Conservation (phyloP, 2,888 invertebrate species). For the Andrena chrysosceles region DNA sequence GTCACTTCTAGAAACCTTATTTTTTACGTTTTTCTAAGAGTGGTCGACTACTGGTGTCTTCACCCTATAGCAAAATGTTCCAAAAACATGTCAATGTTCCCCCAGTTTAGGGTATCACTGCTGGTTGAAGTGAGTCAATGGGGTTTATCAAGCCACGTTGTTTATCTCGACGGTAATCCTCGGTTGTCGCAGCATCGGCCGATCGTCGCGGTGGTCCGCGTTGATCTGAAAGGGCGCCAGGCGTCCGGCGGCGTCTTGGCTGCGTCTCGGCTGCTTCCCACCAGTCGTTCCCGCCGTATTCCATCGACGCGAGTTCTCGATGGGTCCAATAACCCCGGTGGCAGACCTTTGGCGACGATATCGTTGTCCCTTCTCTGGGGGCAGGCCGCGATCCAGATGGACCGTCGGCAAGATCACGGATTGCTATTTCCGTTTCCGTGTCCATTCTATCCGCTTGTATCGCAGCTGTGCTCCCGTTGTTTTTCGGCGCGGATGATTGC, state of each 20-base stretch:
- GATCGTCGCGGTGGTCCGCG: conserved; percentile 54
- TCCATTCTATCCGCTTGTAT: conserved; percentile 21
- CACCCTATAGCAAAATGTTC: no score
- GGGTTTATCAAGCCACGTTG: no score
- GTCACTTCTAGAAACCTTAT: no score
- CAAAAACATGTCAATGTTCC: no score
- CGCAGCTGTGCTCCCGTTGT: conserved; percentile 8
- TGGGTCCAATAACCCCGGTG: conserved; percentile 59
- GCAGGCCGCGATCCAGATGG: background rate
- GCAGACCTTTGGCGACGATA: conserved; percentile 35
- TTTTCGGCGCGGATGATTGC: conserved; percentile 12
- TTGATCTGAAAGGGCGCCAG: conserved; percentile 55
- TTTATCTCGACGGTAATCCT: background rate
- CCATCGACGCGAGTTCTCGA: conserved; percentile 52
- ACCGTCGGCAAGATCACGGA: conserved; percentile 17
- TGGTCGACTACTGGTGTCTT: no score
- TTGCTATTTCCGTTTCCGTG: conserved; percentile 46
- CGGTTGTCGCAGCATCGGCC: conserved; percentile 1
- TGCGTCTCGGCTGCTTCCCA: conserved; percentile 50
- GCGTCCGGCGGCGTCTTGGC: conserved; percentile 49
- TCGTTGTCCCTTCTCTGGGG: conserved; percentile 18
- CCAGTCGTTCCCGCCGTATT: conserved; percentile 24
- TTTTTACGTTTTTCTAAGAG: no score
- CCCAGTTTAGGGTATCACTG: no score
- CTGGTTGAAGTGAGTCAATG: no score